Evolutionary conservation across 2,113 vertebrate species (phyloP), one percentile per base, ranked within the genome.

Genomic region (Bubo scandiacus): DNA sequence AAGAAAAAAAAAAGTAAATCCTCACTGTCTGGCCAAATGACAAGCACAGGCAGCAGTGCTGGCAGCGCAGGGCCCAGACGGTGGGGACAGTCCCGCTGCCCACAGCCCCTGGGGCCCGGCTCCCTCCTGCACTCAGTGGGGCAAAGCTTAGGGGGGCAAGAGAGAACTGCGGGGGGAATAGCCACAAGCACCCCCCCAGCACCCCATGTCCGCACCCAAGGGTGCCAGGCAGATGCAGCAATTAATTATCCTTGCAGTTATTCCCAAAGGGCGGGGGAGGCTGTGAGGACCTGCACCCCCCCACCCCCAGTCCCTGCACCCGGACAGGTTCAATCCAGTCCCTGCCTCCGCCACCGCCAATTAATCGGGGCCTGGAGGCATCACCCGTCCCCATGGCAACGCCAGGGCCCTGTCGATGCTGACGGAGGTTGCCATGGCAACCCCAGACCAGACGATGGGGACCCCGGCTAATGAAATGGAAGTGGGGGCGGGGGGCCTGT

Each of bases 361-460:
- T 97, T 96, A 97, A 94, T 8, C 1, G 25, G 32, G 57, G 74
- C 81, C 95, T 54, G 7, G 84, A 97, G 96, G 96, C 95, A 97
- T 96, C 10, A 9, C 92, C 88, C 1, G 29, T 96, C 93, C 95
- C 96, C 51, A 42, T 95, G 70, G 94, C 72, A 96, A 96, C 79
- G 0, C 83, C 73, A 42, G 0, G 27, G 92, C 88, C 90, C 66
- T n/a, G 86, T 96, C 93, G 79, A 95, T 97, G 88, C 88, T 80
- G 94, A 95, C 5, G 38, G 74, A 72, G 52, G 96, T 97, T 97
- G 90, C 95, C 94, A 94, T 90, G 84, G 97, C 94, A 96, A 96
- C 94, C 74, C 57, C 13, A 17, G 88, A 66, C 84, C 63, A 13
- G 79, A 73, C 8, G 61, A 83, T 43, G 67, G 81, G 80, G 92